Base-by-base conservation (phyloP, 2,888 invertebrate genomes). In the Yponomeuta evonymella region DNA sequence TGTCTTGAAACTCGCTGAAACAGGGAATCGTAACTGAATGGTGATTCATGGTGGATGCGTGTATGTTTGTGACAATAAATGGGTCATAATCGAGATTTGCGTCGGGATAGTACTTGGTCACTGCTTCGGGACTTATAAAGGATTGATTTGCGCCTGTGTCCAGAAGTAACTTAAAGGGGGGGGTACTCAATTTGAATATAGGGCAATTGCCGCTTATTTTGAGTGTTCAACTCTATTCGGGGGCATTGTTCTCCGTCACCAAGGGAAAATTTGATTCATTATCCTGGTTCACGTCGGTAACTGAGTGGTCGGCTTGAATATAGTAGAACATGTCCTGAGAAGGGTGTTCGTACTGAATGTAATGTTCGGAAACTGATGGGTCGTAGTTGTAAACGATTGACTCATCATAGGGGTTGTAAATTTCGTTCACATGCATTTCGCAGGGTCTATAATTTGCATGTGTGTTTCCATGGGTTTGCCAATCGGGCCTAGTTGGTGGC, bases 61-160 rank as follows among this genome's bases (percentile, higher is more conserved):
- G 70, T 65, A 71, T 43, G 62, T 69, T 71, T 0, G 70, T 71
- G 1, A 75, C 73, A 67, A 72, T 71, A 67, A 75, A 75, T 6
- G 75, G 75, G 8, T 75, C 73, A 64, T 71, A 74, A 30, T 75
- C 70, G 11, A 73, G 30, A 2, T 71, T 64, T 11, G 72, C 2
- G 6, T 72, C n/a, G 23, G 30, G 6, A 70, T 51, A 73, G 70
- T 71, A 73, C 30, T 70, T 73, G 43, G 69, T 5, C 29, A 73
- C 72, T 1, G 73, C 67, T 9, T 75, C 72, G 2, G 74, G 74
- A 36, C 71, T 74, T 1, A 74, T 51, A 23, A 74, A 74, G 0
- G 72, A 74, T 48, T 73, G 72, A 51, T 75, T 75, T 10, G 75
- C 73, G 4, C 75, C 75, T 0, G 73, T 74, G 23, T 74, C 74